Conservation (phyloP, 2,797 vertebrate genomes). For the Crax fasciolata region DNA sequence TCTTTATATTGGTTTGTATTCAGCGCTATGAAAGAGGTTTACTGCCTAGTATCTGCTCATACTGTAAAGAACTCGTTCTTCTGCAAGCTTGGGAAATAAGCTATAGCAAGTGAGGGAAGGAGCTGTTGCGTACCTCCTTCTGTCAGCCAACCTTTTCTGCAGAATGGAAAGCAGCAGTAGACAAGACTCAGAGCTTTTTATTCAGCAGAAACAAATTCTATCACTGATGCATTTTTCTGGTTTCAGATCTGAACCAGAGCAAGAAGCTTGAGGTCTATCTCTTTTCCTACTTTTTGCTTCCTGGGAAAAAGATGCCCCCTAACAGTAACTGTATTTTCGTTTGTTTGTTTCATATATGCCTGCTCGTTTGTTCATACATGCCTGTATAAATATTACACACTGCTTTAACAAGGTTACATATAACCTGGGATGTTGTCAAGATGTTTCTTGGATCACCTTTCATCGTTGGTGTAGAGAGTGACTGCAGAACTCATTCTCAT, state of each 20-base stretch:
- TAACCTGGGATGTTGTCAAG: neutral
- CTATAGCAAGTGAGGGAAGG: neutral
- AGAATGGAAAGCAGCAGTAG: neutral
- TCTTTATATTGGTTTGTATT: neutral
- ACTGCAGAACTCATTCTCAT: neutral
- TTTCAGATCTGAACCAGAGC: neutral
- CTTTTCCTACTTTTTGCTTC: neutral
- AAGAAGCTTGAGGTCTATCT: neutral
- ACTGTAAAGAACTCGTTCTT: neutral
- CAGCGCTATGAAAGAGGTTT: neutral
- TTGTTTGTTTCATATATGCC: neutral
- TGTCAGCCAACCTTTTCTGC: neutral
- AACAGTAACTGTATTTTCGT: neutral
- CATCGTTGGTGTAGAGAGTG: neutral
- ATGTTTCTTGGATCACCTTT: neutral
- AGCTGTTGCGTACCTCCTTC: neutral
- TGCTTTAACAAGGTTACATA: neutral
- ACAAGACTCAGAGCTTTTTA: neutral
- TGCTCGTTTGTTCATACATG: neutral
- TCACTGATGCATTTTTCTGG: neutral
- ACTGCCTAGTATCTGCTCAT: neutral
- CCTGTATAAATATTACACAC: neutral
- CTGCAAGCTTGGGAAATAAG: neutral
- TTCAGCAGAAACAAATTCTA: neutral
- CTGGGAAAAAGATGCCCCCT: neutral